Evolutionary conservation across 2,797 vertebrate genomes (phyloP).

Genomic region (Novumbra hubbsi): DNA sequence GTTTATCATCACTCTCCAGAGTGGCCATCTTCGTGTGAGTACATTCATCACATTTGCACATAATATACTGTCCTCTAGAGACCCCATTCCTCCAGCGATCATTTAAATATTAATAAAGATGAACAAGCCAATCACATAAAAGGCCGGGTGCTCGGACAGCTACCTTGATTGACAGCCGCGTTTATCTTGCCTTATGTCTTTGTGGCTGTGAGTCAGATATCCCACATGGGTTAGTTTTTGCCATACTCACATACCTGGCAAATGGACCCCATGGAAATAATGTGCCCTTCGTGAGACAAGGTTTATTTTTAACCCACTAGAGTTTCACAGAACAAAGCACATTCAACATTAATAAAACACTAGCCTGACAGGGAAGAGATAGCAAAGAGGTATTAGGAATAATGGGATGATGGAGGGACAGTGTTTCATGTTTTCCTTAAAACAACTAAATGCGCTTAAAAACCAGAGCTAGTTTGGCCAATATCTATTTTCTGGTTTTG

Average conservation of each 20-base stretch:
- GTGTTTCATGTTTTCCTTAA: not conserved
- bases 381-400: not conserved
- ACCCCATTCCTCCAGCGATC: conserved; percentile 12
- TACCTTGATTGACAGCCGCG: conserved; percentile 30
- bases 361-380: conserved; percentile 8
- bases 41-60: not conserved
- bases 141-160: conserved; percentile 21
- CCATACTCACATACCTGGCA: not conserved
- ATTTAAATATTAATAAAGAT: conserved; percentile 34
- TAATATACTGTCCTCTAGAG: not conserved
- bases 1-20: not conserved
- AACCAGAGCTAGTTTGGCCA: not conserved
- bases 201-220: conserved; percentile 14
- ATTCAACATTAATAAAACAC: conserved; percentile 9
- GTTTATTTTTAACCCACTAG: conserved; percentile 2
- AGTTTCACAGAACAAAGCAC: not conserved
- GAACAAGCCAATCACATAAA: conserved; percentile 40
- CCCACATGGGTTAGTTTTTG: too few relatives aligned
- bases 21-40: not conserved
- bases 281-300: conserved; percentile 14
- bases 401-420: not conserved
- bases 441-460: not conserved
- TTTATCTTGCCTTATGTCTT: conserved; percentile 24
- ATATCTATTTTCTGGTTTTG: not conserved
- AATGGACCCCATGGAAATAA: conserved; percentile 1